Evolutionary conservation across 2,113 vertebrate genomes (phyloP), one percentile per base, ranked within the genome.

Genomic region (Odontophorus gujanensis): DNA sequence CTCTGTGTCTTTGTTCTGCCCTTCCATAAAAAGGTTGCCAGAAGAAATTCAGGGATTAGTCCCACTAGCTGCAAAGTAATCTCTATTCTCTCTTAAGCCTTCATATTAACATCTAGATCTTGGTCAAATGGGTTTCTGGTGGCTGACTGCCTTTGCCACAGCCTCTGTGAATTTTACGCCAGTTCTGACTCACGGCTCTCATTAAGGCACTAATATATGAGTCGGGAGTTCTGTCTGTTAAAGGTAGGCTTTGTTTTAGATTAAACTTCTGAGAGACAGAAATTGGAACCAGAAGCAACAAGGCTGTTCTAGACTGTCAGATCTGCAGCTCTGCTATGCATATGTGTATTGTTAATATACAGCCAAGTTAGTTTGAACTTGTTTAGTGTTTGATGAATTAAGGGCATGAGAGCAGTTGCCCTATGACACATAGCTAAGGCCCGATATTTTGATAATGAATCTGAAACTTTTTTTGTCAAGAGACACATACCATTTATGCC

Each of bases 31-130:
- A 71, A 55, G 25, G 18, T 25, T 40, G 14, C 69, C 77, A 58
- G 85, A 51, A 74, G 79, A 83, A 82, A 71, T 85, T 93, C 61
- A 59, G 50, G 42, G 72, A 78, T 93, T 88, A 92, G 73, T 85
- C 55, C 32, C 61, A 19, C 87, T 59, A 95, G 45, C 38, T 4
- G 1, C 55, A 80, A 73, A 32, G 58, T 91, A 77, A 87, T 86
- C 76, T 90, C 36, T 68, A 0, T 84, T 53, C 36, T 69, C 18
- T 85, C 12, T 88, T 88, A 82, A 93, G 20, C 30, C 38, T 17
- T 93, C 34, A 26, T 90, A 0, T 71, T 78, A 82, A 32, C 34
- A 9, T 82, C 55, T 47, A 88, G 42, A 67, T 94, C 75, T 63
- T 82, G 71, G 67, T 51, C 43, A 76, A 28, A 73, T 74, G 48